Base-by-base conservation (phyloP, 2,113 vertebrate species). In the Ciconia stormi region DNA sequence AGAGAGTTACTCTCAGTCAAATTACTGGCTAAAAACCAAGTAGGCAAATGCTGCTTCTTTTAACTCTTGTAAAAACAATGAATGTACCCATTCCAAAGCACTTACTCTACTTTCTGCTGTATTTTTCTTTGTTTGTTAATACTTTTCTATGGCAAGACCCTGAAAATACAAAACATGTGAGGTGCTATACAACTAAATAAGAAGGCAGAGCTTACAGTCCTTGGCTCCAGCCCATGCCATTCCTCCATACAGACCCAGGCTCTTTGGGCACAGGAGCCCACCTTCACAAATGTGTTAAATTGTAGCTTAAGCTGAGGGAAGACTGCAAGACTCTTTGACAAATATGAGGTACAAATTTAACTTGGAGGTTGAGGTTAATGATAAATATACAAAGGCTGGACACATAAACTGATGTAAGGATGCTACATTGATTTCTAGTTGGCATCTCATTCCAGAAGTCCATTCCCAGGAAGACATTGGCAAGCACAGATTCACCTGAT, bases 1-100 rank as follows among this genome's bases (percentile, higher is more conserved):
- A 72, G 66, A 82, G 65, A 74, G 46, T 52, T 80, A 25, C 40
- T 36, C 29, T 80, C 38, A 27, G 38, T 71, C 26, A 76, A 82
- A 81, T 65, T 55, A 69, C n/a, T 81, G 79, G 62, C 71, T 74
- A 55, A 89, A 96, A 81, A 80, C 16, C 66, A 62, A 87, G 32
- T 23, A 85, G 62, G 82, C 69, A 63, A 80, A 87, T 29, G 34
- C 27, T 67, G 7, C 2, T 77, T 94, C 34, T 44, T 73, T 36
- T 71, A 89, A 59, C 29, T 90, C 55, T 32, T 66, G 26, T 49
- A 7, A n/a, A 67, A 80, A 42, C 1, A 2, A 55, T 27, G 7
- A 62, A 44, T 46, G 47, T 61, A 67, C n/a, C 38, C n/a, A 20
- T 93, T 95, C 19, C 27, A 66, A 91, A 85, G 44, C 36, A 26